Conservation (phyloP, 2,113 vertebrate species). For the Megaleporinus macrocephalus region DNA sequence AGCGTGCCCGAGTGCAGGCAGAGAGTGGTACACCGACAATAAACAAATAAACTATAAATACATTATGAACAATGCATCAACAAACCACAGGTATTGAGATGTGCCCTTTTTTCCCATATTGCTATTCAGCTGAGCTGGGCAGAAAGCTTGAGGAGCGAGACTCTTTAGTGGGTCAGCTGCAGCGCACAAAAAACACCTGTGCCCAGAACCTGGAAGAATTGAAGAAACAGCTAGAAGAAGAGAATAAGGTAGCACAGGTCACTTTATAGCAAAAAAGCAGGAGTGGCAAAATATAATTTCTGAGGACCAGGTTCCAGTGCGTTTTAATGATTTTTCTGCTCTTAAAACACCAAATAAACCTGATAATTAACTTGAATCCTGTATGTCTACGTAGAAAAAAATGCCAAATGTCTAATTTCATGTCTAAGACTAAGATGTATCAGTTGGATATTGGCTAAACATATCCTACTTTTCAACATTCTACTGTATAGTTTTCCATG, state of each 20-base stretch:
- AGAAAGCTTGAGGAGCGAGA: constrained; percentile 42
- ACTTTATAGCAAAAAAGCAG: too few relatives aligned
- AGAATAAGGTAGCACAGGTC: constrained; percentile 21
- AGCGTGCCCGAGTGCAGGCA: constrained; percentile 23
- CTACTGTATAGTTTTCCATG: too few relatives aligned
- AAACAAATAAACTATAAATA: background rate
- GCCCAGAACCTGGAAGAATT: constrained; percentile 44
- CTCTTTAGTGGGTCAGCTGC: constrained; percentile 28
- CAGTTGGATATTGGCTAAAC: too few relatives aligned
- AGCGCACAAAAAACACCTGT: constrained; percentile 29
- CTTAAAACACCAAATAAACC: too few relatives aligned
- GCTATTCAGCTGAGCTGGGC: constrained; percentile 27
- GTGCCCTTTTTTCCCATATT: background rate
- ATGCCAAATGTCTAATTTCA: too few relatives aligned
- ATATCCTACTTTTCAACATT: too few relatives aligned
- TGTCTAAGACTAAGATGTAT: too few relatives aligned
- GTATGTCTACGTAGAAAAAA: too few relatives aligned
- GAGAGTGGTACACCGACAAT: constrained; percentile 11
- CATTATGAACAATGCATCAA: background rate
- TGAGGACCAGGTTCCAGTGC: too few relatives aligned
- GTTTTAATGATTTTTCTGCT: too few relatives aligned
- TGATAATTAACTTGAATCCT: too few relatives aligned
- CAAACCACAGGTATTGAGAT: background rate
- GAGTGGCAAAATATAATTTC: too few relatives aligned
- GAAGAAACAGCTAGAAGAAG: constrained; percentile 41